phyloP scores from a whole-genome alignment of 2,113 vertebrate species.

The Pithys albifrons region DNA sequence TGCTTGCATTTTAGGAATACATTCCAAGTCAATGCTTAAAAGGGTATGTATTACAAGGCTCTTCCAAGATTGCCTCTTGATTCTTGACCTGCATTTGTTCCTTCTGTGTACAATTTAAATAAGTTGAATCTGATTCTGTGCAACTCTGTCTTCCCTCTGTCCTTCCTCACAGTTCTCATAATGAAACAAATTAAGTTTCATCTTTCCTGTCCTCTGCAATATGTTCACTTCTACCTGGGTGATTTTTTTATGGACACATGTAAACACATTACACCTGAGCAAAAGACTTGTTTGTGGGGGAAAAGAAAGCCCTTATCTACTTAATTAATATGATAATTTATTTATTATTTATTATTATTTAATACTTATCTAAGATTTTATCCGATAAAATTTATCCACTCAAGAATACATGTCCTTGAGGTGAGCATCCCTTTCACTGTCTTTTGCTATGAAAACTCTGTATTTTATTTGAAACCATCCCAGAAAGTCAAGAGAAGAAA shows the following conservation, averaged over 20 bases:
- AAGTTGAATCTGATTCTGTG: background rate
- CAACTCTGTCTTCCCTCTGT: background rate
- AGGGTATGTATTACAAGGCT: background rate
- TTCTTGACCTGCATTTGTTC: background rate
- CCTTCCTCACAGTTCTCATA: background rate
- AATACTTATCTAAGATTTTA: background rate
- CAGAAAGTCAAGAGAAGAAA: slow-evolving; percentile 44
- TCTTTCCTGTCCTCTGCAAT: background rate
- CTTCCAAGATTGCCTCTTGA: background rate
- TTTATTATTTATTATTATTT: background rate
- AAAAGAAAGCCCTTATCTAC: background rate
- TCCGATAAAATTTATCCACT: background rate
- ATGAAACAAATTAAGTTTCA: background rate
- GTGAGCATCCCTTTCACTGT: slow-evolving; percentile 22
- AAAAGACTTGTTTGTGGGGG: background rate
- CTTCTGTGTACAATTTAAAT: background rate
- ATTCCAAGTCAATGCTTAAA: background rate
- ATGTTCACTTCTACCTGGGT: background rate
- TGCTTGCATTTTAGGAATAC: background rate
- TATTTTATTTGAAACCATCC: slow-evolving; percentile 10
- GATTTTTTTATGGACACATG: background rate
- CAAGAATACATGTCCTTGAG: slow-evolving; percentile 6
- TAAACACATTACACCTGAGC: background rate
- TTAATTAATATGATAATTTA: background rate
- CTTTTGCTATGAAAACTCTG: slow-evolving; percentile 10